Evolutionary conservation across 2,113 vertebrate genomes (phyloP).

Genomic region (Oncorhynchus nerka): DNA sequence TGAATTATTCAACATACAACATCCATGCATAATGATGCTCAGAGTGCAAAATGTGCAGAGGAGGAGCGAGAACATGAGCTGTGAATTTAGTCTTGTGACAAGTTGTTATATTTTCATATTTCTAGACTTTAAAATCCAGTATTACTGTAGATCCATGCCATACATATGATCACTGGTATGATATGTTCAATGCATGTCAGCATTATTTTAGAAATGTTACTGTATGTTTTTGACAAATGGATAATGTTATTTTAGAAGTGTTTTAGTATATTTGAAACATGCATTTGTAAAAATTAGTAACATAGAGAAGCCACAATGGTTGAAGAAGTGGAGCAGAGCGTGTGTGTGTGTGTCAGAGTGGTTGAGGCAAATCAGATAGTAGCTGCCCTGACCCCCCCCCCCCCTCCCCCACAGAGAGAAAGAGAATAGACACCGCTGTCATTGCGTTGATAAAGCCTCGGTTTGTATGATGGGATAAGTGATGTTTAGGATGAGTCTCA

Average conservation of each 20-base stretch:
- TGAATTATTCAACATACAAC: constrained; percentile 59
- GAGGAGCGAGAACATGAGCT: constrained; percentile 15
- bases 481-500: background rate
- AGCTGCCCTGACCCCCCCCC: background rate
- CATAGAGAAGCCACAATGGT: background rate
- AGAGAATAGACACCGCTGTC: constrained; percentile 15
- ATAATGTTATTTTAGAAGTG: too few species aligned
- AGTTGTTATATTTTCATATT: constrained; percentile 10
- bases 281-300: background rate
- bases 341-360: constrained; percentile 1
- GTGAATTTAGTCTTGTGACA: constrained; percentile 23
- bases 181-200: background rate
- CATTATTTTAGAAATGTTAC: background rate
- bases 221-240: background rate
- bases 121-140: background rate
- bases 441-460: background rate
- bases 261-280: too few species aligned
- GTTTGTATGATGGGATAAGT: background rate
- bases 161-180: background rate
- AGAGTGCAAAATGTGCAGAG: constrained; percentile 39
- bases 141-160: background rate
- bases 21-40: constrained; percentile 53
- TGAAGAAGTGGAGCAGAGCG: background rate
- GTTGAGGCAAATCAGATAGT: constrained; percentile 13
- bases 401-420: background rate